These are phyloP conservation scores for Harpagoxenus sublaevis DNA, from an alignment of 2,888 invertebrate species.

Conservation along the genomic window DNA sequence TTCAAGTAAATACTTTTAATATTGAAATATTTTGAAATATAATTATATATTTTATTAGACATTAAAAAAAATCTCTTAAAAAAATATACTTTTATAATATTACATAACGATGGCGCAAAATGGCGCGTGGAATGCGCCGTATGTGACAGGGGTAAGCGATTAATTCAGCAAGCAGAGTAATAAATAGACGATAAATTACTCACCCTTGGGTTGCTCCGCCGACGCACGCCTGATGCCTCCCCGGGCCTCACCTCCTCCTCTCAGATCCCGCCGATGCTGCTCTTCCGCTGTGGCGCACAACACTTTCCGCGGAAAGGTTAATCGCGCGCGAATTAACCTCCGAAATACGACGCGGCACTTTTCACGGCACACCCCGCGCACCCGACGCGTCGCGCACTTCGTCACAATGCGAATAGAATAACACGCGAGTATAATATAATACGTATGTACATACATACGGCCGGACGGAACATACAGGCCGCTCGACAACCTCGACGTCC, in stretches of 20 bases:
- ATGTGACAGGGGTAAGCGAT: not conserved
- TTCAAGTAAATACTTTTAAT: too few relatives aligned
- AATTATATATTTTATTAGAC: too few relatives aligned
- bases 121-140: not conserved
- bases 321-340: not conserved
- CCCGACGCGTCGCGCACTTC: not conserved
- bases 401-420: not conserved
- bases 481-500: too few relatives aligned
- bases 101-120: not conserved
- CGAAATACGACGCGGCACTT: too few relatives aligned
- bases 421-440: not conserved
- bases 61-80: too few relatives aligned
- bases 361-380: not conserved
- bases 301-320: not conserved
- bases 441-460: not conserved
- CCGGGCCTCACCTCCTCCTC: not conserved
- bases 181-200: conserved; percentile 11
- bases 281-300: not conserved
- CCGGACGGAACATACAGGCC: too few relatives aligned
- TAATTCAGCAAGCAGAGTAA: not conserved
- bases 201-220: not conserved
- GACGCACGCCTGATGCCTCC: not conserved
- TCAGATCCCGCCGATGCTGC: not conserved
- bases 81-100: too few relatives aligned
- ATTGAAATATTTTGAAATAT: too few relatives aligned